Evolutionary conservation across 1,140 invertebrate genomes (phyloP), one percentile per base, ranked within the genome.

Genomic region (Metaphire vulgaris): DNA sequence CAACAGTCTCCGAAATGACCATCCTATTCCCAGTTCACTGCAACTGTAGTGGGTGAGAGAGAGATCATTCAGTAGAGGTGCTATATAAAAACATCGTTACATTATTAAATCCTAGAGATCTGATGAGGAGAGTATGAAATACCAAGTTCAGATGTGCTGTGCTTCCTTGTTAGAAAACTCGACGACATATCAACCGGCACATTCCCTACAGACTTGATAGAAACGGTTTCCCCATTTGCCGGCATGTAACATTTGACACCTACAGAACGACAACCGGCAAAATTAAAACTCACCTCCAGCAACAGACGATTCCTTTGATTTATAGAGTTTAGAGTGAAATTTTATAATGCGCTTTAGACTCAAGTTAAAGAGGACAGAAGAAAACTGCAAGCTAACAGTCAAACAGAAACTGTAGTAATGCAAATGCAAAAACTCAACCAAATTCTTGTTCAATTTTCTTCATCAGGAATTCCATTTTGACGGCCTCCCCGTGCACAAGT

Each of bases 221-320:
- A 88, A 79, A 92, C 92, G 16, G 94, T 97, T 87, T 98, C 95
- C 12, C 96, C 96, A 88, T 99, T 99, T 0, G 95, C 96, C 64
- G 96, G 96, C 90, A 95, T 97, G 80, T 91, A 97, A 85, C 96
- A 98, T 80, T 92, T 91, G 66, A 95, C 90, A 71, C 92, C 87
- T 88, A 72, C 21, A 80, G 72, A 73, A 76, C 56, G 1, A 70
- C 16, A 30, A n/a, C 16, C 12, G 33, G 33, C 1, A 79, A 65
- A 65, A 65, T 65, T 65, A 65, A 65, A 65, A 65, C 14, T 26
- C 14, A 65, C 14, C 56, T n/a, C n/a, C n/a, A n/a, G n/a, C n/a
- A n/a, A n/a, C n/a, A n/a, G n/a, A n/a, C n/a, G n/a, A n/a, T n/a
- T n/a, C n/a, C n/a, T n/a, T n/a, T n/a, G n/a, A n/a, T n/a, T n/a